phyloP scores from a whole-genome alignment of 2,797 vertebrate genomes.

The Ataeniobius toweri region DNA sequence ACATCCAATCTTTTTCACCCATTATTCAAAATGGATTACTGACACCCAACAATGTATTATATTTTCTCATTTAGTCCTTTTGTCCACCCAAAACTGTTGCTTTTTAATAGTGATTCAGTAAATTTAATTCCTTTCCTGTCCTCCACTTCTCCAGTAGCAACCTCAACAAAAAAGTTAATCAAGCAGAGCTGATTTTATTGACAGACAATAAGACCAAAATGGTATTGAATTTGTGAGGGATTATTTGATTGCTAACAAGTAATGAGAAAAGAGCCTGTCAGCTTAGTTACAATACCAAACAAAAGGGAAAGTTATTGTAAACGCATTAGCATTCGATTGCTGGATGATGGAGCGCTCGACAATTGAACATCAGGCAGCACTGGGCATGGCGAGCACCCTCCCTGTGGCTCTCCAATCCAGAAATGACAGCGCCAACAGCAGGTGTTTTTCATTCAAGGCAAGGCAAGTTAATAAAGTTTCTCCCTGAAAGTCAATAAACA shows the following conservation, averaged over 20 bases:
- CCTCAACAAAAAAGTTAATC: slow-evolving; percentile 73
- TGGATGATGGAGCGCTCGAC: slow-evolving; percentile 73
- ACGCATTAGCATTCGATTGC: slow-evolving; percentile 75
- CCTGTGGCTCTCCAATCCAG: slow-evolving; percentile 66
- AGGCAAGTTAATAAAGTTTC: slow-evolving; percentile 84
- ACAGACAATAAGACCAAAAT: slow-evolving; percentile 73
- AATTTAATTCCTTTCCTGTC: slow-evolving; percentile 70
- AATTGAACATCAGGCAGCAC: slow-evolving; percentile 76
- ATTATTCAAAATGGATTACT: slow-evolving; percentile 39
- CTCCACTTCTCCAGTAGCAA: slow-evolving; percentile 76
- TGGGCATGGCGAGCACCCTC: slow-evolving; percentile 71
- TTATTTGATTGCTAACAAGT: slow-evolving; percentile 82
- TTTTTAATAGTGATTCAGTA: slow-evolving; percentile 52
- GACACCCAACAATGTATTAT: slow-evolving; percentile 55
- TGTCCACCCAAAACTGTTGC: slow-evolving; percentile 47
- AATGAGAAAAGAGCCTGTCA: slow-evolving; percentile 76
- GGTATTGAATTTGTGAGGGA: slow-evolving; percentile 61
- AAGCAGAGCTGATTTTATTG: slow-evolving; percentile 56
- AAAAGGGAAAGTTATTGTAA: slow-evolving; percentile 79
- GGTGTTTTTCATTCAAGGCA: slow-evolving; percentile 82
- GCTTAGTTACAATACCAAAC: slow-evolving; percentile 74
- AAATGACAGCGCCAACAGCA: slow-evolving; percentile 84
- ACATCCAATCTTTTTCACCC: slow-evolving; percentile 31
- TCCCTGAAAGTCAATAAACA: slow-evolving; percentile 83
- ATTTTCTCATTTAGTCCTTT: slow-evolving; percentile 52